These are phyloP conservation scores for Tethya wilhelma DNA, from an alignment of 37 sponge, comb jelly and placozoan species.

Conservation along the genomic window DNA sequence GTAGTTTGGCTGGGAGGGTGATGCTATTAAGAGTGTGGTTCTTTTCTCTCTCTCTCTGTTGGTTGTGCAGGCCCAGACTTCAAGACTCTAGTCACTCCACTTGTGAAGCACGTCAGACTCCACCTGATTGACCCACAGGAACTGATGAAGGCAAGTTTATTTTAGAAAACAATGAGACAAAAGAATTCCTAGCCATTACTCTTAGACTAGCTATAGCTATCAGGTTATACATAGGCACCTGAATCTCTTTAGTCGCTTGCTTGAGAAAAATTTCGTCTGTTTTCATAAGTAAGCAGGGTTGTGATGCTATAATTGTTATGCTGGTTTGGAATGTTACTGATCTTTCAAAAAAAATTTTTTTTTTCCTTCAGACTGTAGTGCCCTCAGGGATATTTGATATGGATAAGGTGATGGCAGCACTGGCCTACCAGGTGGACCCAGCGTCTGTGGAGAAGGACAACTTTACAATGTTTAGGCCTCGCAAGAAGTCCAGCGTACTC, in stretches of 20 bases:
- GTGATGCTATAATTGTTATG: background rate
- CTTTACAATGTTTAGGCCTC: slow-evolving; percentile 63
- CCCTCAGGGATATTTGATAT: slow-evolving; percentile 83
- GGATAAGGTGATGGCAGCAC: slow-evolving; percentile 90
- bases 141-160: slow-evolving; percentile 80
- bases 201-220: background rate
- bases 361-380: slow-evolving; percentile 68
- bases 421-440: slow-evolving; percentile 98
- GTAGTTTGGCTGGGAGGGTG: too few species aligned
- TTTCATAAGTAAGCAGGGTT: background rate
- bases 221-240: background rate
- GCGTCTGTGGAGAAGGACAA: slow-evolving; percentile 69
- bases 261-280: background rate
- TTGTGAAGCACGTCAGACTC: slow-evolving; percentile 71
- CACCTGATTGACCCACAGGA: slow-evolving; percentile 72
- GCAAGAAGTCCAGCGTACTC: slow-evolving; percentile 61
- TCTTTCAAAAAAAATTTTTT: background rate
- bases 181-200: too few species aligned
- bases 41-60: background rate
- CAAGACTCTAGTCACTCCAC: slow-evolving; percentile 59
- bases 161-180: too few species aligned
- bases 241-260: background rate
- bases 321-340: background rate
- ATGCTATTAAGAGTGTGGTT: too few species aligned
- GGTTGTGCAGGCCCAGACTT: slow-evolving; percentile 54